A percentile compares a stretch with the other conserved stretches of the same genome.
phyloP scores from a whole-genome alignment of 2,888 invertebrate genomes.

The Acrocyrtus sp. region DNA sequence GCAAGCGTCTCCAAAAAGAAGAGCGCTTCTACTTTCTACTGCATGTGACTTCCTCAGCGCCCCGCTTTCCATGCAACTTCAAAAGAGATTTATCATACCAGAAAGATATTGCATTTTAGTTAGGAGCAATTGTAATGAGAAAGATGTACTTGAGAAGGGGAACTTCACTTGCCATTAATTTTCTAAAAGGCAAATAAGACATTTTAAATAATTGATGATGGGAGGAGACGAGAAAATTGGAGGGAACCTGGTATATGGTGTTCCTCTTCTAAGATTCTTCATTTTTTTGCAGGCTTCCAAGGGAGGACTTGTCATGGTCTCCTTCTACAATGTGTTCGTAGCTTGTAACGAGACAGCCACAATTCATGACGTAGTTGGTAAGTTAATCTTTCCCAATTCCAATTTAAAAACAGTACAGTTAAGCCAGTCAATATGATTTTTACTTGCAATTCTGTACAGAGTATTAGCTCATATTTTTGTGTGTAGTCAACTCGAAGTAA shows the following conservation, averaged over 20 bases:
- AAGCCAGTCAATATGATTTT: background rate
- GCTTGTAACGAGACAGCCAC: slow-evolving; percentile 84
- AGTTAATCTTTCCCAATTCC: slow-evolving; percentile 63
- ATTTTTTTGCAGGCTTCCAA: slow-evolving; percentile 73
- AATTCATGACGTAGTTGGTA: slow-evolving; percentile 82
- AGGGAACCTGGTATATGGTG: slow-evolving; percentile 2
- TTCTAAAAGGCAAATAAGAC: slow-evolving; percentile 8
- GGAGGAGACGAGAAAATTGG: slow-evolving; percentile 18
- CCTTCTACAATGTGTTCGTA: slow-evolving; percentile 88
- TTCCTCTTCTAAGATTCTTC: slow-evolving; percentile 54
- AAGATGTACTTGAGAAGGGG: background rate
- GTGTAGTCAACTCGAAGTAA: background rate
- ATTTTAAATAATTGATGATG: slow-evolving; percentile 38
- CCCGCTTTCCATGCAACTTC: too few relatives aligned
- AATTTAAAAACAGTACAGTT: background rate
- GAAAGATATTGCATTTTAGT: too few relatives aligned
- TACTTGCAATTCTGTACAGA: background rate
- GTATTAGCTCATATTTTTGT: background rate
- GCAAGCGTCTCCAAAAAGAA: too few relatives aligned
- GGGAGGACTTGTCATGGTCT: slow-evolving; percentile 92
- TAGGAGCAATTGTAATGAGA: too few relatives aligned
- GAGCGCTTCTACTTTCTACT: too few relatives aligned
- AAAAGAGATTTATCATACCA: too few relatives aligned
- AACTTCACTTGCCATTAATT: background rate
- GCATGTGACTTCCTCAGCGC: too few relatives aligned